Evolutionary conservation across 2,113 vertebrate genomes (phyloP).

Genomic region (Protomyctophum bolini): DNA sequence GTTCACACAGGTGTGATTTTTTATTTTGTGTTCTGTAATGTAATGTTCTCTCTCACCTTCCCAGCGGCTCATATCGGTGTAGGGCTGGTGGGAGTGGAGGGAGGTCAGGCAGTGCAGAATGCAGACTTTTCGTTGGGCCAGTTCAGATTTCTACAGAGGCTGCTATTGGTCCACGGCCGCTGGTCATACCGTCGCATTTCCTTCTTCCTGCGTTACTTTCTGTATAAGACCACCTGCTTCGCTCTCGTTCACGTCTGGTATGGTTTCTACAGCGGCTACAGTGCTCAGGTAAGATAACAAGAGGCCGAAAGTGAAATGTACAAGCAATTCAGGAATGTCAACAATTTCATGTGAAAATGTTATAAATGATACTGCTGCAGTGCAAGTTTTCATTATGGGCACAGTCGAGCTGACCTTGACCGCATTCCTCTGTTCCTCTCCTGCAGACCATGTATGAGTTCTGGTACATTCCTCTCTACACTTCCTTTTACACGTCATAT

Average conservation of each 20-base stretch:
- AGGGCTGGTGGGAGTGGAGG: constrained; percentile 88
- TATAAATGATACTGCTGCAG: too few species aligned
- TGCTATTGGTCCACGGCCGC: constrained; percentile 90
- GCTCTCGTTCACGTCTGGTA: constrained; percentile 90
- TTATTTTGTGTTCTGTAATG: too few species aligned
- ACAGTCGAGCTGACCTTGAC: too few species aligned
- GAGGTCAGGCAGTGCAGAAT: constrained; percentile 88
- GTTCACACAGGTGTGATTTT: too few species aligned
- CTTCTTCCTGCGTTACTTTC: constrained; percentile 88
- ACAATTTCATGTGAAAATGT: background rate
- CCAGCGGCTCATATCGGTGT: constrained; percentile 90
- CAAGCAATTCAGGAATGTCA: too few species aligned
- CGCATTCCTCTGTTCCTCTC: constrained; percentile 9
- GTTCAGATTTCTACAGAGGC: constrained; percentile 85
- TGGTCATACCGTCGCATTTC: constrained; percentile 90
- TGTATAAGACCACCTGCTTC: constrained; percentile 90
- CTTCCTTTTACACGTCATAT: constrained; percentile 81
- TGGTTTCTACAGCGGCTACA: constrained; percentile 87
- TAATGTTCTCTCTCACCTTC: background rate
- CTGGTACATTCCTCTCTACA: constrained; percentile 91
- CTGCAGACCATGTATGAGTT: constrained; percentile 86
- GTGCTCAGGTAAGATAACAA: constrained; percentile 75
- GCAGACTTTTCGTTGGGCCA: constrained; percentile 89
- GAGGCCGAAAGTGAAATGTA: too few species aligned
- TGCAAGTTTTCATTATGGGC: too few species aligned